Conservation (phyloP, 2,113 vertebrate species). For the Hypomesus transpacificus region DNA sequence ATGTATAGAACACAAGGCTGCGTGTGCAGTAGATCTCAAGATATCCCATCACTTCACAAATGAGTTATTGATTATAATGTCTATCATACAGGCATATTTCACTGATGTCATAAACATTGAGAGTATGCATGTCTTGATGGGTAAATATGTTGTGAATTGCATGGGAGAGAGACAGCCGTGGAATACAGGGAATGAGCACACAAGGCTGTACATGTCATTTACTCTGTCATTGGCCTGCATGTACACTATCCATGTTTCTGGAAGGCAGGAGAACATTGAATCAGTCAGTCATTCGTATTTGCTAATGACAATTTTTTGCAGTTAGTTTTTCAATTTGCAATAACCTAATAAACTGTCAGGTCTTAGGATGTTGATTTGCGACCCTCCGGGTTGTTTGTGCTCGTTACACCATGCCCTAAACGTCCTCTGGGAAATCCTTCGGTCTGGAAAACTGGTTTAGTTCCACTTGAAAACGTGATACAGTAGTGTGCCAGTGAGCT, state of each 20-base stretch:
- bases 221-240: too few species aligned
- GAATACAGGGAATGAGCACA: too few species aligned
- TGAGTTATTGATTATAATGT: conserved; percentile 37
- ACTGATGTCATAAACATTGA: neutral
- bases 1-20: conserved; percentile 18
- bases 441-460: neutral
- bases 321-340: neutral
- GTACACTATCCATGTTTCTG: too few species aligned
- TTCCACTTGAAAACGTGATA: neutral
- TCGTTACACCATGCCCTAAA: neutral
- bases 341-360: conserved; percentile 4
- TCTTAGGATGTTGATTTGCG: conserved; percentile 5
- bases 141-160: neutral
- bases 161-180: too few species aligned
- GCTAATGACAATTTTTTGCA: too few species aligned
- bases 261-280: neutral
- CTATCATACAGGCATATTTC: conserved; percentile 1
- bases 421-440: too few species aligned
- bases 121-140: neutral
- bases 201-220: too few species aligned
- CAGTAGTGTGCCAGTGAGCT: too few species aligned
- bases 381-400: neutral
- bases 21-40: conserved; percentile 9
- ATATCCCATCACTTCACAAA: conserved; percentile 32
- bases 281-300: neutral